A percentile compares a stretch with the other conserved stretches of the same genome.
phyloP scores from a whole-genome alignment of 92 coral and sea anemone species.

The Blastomussa wellsi region DNA sequence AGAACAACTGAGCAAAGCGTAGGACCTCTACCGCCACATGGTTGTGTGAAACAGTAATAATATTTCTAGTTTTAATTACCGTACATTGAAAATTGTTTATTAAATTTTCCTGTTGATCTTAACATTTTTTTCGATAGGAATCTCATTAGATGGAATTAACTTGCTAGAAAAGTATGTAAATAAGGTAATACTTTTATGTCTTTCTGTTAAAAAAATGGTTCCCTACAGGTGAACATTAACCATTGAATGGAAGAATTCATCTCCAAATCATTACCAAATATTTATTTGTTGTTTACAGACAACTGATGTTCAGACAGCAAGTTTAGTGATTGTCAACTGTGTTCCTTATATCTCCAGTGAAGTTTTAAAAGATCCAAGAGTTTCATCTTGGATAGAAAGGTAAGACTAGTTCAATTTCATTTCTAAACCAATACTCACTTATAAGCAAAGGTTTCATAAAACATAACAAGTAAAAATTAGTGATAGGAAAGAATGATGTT shows the following conservation, averaged over 20 bases:
- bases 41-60: background rate
- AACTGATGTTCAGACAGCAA: constrained; percentile 94
- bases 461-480: too few species aligned
- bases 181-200: constrained; percentile 56
- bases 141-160: constrained; percentile 88
- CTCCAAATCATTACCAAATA: background rate
- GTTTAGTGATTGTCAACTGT: constrained; percentile 82
- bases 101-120: background rate
- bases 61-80: background rate
- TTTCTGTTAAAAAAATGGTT: background rate
- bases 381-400: constrained; percentile 91
- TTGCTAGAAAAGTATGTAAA: constrained; percentile 94
- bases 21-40: background rate
- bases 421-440: too few species aligned
- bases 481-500: too few species aligned
- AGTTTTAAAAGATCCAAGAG: constrained; percentile 73
- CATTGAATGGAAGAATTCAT: background rate
- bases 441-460: too few species aligned
- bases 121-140: constrained; percentile 50
- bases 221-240: background rate
- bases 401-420: constrained; percentile 43
- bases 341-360: constrained; percentile 76
- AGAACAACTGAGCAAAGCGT: background rate
- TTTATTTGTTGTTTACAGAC: constrained; percentile 60
- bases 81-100: background rate